A percentile compares a stretch with the other conserved stretches of the same genome.
These are phyloP conservation scores for Callimorpha dominula DNA, from an alignment of 2,888 invertebrate genomes.

Conservation along the genomic window DNA sequence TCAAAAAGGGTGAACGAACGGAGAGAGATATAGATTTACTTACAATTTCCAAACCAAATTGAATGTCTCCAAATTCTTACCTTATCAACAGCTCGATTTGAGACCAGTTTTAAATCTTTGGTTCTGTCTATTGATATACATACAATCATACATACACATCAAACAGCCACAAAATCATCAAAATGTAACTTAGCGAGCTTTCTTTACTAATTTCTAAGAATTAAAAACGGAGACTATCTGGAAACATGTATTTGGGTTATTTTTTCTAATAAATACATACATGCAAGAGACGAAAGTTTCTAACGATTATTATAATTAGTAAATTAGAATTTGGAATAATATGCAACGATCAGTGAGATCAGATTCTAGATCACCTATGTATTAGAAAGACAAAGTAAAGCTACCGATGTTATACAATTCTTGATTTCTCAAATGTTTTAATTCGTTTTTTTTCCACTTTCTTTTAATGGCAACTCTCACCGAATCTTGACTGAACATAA, in stretches of 20 bases:
- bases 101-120: no score
- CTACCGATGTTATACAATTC: conserved; percentile 2
- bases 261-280: not conserved
- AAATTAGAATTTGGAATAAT: not conserved
- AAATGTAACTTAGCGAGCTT: no score
- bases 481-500: conserved; percentile 4
- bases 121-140: no score
- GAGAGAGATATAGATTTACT: no score
- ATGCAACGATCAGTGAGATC: not conserved
- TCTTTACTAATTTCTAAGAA: not conserved
- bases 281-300: not conserved
- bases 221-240: not conserved
- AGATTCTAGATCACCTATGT: not conserved
- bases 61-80: no score
- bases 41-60: no score
- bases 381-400: not conserved
- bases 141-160: no score
- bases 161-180: no score
- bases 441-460: conserved; percentile 20
- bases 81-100: no score
- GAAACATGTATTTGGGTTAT: not conserved
- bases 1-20: no score
- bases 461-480: conserved; percentile 24
- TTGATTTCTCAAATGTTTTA: conserved; percentile 17
- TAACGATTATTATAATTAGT: not conserved